Evolutionary conservation across 1,140 invertebrate species (phyloP).

Genomic region (Aphidius gifuensis): DNA sequence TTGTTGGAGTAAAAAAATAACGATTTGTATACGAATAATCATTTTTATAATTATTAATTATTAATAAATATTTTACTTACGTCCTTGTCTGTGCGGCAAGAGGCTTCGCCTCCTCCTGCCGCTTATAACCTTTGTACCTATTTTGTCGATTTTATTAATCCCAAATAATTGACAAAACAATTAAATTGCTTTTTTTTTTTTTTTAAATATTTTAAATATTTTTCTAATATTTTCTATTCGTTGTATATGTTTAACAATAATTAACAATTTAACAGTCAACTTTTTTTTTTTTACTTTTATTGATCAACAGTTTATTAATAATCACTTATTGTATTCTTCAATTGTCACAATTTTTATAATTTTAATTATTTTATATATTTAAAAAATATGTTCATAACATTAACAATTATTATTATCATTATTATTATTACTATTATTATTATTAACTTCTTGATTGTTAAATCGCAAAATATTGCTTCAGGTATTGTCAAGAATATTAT

Average conservation of each 20-base stretch:
- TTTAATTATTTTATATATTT: too few relatives aligned
- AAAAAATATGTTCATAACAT: too few relatives aligned
- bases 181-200: background rate
- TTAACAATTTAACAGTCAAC: background rate
- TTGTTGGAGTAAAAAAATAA: too few relatives aligned
- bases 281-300: background rate
- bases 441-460: too few relatives aligned
- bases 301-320: background rate
- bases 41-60: too few relatives aligned
- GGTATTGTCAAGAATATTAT: too few relatives aligned
- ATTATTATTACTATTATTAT: too few relatives aligned
- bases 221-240: background rate
- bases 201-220: conserved; percentile 10
- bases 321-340: too few relatives aligned
- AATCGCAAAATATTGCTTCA: too few relatives aligned
- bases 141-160: conserved; percentile 33
- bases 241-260: background rate
- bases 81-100: conserved; percentile 44
- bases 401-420: too few relatives aligned
- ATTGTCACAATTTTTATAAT: too few relatives aligned
- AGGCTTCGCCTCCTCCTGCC: conserved; percentile 49
- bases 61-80: conserved; percentile 35
- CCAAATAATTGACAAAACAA: background rate
- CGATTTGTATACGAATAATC: too few relatives aligned
- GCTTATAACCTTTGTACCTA: conserved; percentile 47